A percentile compares a stretch with the other conserved stretches of the same genome.
These are phyloP conservation scores for Prosapia bicincta DNA, from an alignment of 2,888 invertebrate genomes.

Conservation along the genomic window DNA sequence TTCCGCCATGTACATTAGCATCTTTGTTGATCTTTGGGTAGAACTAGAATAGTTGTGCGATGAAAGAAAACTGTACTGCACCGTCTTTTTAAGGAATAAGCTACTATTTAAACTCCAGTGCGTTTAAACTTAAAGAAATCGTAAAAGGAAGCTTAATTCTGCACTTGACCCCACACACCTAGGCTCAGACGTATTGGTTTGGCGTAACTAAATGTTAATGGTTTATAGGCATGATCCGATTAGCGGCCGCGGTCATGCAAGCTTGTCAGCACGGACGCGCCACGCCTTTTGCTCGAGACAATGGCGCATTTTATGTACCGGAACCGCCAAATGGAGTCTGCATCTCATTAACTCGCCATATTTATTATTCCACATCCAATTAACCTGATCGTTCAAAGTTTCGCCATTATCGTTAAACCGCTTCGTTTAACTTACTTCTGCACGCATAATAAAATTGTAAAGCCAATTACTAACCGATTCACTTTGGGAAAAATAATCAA, in stretches of 20 bases:
- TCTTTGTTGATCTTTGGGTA: too few species aligned
- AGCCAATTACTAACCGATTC: neutral
- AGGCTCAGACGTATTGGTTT: too few species aligned
- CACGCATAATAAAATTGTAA: neutral
- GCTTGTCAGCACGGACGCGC: neutral
- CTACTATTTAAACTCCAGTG: too few species aligned
- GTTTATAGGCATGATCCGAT: neutral
- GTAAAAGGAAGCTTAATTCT: too few species aligned
- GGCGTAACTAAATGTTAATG: too few species aligned
- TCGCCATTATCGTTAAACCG: neutral
- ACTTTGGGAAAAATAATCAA: neutral
- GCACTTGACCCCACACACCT: too few species aligned
- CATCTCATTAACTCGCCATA: neutral
- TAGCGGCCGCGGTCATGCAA: neutral
- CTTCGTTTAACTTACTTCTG: neutral
- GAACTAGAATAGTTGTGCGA: too few species aligned
- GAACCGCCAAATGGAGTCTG: neutral
- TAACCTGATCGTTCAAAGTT: neutral
- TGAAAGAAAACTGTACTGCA: too few species aligned
- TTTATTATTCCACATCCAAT: neutral
- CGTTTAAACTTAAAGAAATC: too few species aligned
- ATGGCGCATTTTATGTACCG: neutral
- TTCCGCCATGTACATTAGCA: too few species aligned
- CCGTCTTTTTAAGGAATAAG: too few species aligned
- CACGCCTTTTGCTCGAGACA: neutral